A percentile compares a stretch with the other conserved stretches of the same genome.
phyloP scores from a whole-genome alignment of 1,140 invertebrate species.

The Eurosta solidaginis region DNA sequence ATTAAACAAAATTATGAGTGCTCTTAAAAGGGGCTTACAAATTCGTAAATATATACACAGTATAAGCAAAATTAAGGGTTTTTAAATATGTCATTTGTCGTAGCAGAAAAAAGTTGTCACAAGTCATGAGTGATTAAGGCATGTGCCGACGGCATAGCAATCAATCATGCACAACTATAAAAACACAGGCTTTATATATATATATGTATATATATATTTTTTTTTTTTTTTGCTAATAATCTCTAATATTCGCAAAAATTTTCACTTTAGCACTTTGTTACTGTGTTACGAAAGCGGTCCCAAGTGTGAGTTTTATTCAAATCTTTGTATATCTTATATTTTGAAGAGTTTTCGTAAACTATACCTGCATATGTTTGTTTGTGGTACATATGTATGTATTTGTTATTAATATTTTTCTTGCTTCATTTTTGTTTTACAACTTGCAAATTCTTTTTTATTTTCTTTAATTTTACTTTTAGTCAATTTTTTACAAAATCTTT shows the following conservation, averaged over 20 bases:
- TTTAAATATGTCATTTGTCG: neutral
- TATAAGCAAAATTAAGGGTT: neutral
- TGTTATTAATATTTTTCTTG: neutral
- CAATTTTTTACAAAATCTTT: neutral
- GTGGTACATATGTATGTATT: no score
- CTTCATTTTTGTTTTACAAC: neutral
- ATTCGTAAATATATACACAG: no score
- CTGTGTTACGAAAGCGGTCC: neutral
- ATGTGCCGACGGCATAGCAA: neutral
- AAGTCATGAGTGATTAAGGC: neutral
- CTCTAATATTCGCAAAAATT: neutral
- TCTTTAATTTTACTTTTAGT: no score
- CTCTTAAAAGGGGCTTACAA: neutral
- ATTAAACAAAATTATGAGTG: neutral
- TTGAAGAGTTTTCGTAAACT: neutral
- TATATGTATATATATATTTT: no score
- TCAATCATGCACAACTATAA: neutral
- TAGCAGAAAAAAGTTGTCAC: neutral
- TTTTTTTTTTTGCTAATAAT: neutral
- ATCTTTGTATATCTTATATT: neutral
- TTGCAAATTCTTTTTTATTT: no score
- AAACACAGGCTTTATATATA: neutral
- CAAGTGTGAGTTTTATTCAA: no score
- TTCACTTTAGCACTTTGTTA: neutral
- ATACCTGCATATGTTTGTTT: neutral